These are phyloP conservation scores for Actinia equina DNA, from an alignment of 64 coral and sea anemone genomes.

Conservation along the genomic window DNA sequence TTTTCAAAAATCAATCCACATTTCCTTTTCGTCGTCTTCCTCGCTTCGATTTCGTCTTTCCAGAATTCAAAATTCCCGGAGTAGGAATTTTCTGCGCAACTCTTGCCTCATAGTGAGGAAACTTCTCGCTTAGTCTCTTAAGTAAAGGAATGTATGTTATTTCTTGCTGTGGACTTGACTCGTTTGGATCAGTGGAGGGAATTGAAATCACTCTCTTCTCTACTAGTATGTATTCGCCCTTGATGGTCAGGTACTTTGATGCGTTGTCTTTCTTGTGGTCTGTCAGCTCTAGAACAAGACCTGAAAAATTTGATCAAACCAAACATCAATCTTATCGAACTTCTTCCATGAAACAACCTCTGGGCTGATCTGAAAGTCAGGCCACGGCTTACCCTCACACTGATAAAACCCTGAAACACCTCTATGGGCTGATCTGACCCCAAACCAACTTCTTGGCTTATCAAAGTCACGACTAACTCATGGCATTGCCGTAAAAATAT, in stretches of 20 bases:
- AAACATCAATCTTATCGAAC: too few relatives aligned
- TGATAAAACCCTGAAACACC: too few relatives aligned
- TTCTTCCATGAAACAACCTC: too few relatives aligned
- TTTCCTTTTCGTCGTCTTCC: slow-evolving; percentile 22
- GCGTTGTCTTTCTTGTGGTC: slow-evolving; percentile 64
- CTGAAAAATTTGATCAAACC: slow-evolving; percentile 4
- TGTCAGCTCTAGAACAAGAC: slow-evolving; percentile 77
- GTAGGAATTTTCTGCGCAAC: slow-evolving; percentile 22
- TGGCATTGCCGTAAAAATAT: too few relatives aligned
- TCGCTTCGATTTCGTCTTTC: slow-evolving; percentile 36
- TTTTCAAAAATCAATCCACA: background rate
- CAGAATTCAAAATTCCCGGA: slow-evolving; percentile 3
- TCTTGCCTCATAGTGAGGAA: slow-evolving; percentile 51
- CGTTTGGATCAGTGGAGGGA: slow-evolving; percentile 27
- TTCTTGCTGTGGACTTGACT: slow-evolving; percentile 29
- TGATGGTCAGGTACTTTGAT: slow-evolving; percentile 67
- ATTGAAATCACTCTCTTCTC: slow-evolving; percentile 47
- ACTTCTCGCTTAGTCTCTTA: slow-evolving; percentile 55
- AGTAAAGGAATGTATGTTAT: slow-evolving; percentile 72
- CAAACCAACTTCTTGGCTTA: too few relatives aligned
- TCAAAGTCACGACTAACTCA: too few relatives aligned
- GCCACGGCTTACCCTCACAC: too few relatives aligned
- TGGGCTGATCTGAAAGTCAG: too few relatives aligned
- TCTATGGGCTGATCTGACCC: too few relatives aligned
- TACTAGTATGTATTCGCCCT: slow-evolving; percentile 78